A percentile compares a stretch with the other conserved stretches of the same genome.
Evolutionary conservation across 2,113 vertebrate species (phyloP).

Genomic region (Pseudois nayaur): DNA sequence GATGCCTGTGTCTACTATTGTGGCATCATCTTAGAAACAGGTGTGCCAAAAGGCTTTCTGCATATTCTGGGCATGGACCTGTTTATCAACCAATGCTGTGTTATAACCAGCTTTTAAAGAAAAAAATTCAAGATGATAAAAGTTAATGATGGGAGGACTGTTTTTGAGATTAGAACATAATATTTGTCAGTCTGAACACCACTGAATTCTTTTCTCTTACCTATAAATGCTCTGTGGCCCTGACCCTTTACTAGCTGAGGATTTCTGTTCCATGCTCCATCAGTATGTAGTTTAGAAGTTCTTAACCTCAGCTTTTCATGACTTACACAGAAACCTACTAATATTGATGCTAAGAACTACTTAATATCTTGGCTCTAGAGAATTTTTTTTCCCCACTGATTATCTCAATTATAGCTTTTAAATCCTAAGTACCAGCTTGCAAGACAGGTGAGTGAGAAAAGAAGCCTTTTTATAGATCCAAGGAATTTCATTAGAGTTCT

Average conservation of each 20-base stretch:
- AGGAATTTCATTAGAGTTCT: not conserved
- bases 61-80: not conserved
- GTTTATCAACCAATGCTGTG: not conserved
- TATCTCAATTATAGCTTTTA: not conserved
- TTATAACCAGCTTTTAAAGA: slow-evolving; percentile 1
- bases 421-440: not conserved
- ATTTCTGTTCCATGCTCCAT: not conserved
- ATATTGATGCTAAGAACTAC: not conserved
- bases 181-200: not conserved
- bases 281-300: not conserved
- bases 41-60: not conserved
- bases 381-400: not conserved
- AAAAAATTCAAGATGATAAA: not conserved
- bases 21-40: not conserved
- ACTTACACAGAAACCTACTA: not conserved
- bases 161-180: not conserved
- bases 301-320: not conserved
- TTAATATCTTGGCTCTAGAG: not conserved
- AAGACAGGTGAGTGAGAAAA: not conserved
- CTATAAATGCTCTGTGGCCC: not conserved
- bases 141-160: not conserved
- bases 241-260: not conserved
- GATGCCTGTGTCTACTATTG: not conserved
- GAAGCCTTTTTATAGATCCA: not conserved
- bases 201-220: not conserved